phyloP scores from a whole-genome alignment of 2,113 vertebrate species.

The Myrmecophaga tridactyla region DNA sequence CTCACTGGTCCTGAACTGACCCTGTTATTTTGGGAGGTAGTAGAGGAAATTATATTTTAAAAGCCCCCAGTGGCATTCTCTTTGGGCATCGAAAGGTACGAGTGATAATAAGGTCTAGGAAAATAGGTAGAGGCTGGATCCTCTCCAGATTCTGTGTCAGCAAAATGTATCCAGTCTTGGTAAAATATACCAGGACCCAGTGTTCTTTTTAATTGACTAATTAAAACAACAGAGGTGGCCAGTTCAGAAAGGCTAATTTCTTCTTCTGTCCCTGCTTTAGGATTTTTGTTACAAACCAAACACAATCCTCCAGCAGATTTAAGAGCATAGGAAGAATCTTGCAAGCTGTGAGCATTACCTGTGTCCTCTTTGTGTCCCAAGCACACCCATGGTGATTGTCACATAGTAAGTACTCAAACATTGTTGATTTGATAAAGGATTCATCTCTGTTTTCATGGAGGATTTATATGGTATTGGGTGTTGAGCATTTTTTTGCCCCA shows the following conservation, averaged over 20 bases:
- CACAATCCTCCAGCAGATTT: neutral
- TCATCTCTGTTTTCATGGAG: neutral
- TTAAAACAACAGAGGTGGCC: neutral
- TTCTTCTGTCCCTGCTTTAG: neutral
- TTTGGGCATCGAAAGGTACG: too few species aligned
- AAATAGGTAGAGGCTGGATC: neutral
- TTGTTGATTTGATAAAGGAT: neutral
- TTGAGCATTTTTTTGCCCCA: neutral
- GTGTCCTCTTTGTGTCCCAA: neutral
- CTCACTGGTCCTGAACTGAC: slow-evolving; percentile 57
- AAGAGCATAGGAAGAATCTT: neutral
- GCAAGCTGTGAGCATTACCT: neutral
- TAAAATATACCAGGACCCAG: neutral
- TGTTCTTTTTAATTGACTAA: slow-evolving; percentile 6
- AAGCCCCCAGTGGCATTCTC: neutral
- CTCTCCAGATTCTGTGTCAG: neutral
- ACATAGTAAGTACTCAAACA: neutral
- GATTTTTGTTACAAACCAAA: slow-evolving; percentile 43
- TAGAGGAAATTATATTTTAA: slow-evolving; percentile 59
- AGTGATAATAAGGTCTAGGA: neutral
- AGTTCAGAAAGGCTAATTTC: neutral
- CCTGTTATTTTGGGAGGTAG: slow-evolving; percentile 63
- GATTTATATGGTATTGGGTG: neutral
- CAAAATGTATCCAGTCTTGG: neutral
- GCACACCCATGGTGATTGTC: neutral